These are phyloP conservation scores for Melanotaenia trifasciata DNA, from an alignment of 2,797 vertebrate genomes.

Conservation along the genomic window DNA sequence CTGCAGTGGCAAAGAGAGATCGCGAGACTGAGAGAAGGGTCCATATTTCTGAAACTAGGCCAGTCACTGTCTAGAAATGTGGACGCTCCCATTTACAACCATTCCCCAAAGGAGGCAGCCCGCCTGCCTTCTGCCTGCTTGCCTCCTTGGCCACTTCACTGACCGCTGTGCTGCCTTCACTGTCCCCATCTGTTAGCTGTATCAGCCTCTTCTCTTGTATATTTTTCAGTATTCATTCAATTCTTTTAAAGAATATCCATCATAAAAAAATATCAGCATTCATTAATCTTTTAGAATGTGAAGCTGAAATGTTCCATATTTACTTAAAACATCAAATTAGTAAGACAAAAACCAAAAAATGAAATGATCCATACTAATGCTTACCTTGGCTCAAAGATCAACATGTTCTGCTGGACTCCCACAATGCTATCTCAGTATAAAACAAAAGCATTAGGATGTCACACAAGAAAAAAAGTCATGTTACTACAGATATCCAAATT, in stretches of 20 bases:
- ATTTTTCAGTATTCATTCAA: background rate
- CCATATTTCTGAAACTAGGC: conserved; percentile 75
- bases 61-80: conserved; percentile 78
- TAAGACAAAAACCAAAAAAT: background rate
- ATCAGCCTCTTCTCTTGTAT: background rate
- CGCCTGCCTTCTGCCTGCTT: conserved; percentile 46
- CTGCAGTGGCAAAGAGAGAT: conserved; percentile 38
- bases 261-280: background rate
- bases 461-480: no score
- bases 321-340: background rate
- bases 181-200: conserved; percentile 7
- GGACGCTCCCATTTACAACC: conserved; percentile 71
- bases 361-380: background rate
- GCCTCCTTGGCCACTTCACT: conserved; percentile 53
- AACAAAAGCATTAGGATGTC: no score
- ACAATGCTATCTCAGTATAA: no score
- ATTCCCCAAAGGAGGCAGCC: conserved; percentile 62
- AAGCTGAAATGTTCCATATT: background rate
- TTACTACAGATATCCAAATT: no score
- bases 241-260: background rate
- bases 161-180: conserved; percentile 47
- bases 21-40: conserved; percentile 42
- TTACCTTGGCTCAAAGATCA: no score
- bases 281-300: background rate
- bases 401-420: no score